Evolutionary conservation across 2,888 invertebrate species (phyloP), one percentile per base, ranked within the genome.

Genomic region (Bruchidius siliquastri): DNA sequence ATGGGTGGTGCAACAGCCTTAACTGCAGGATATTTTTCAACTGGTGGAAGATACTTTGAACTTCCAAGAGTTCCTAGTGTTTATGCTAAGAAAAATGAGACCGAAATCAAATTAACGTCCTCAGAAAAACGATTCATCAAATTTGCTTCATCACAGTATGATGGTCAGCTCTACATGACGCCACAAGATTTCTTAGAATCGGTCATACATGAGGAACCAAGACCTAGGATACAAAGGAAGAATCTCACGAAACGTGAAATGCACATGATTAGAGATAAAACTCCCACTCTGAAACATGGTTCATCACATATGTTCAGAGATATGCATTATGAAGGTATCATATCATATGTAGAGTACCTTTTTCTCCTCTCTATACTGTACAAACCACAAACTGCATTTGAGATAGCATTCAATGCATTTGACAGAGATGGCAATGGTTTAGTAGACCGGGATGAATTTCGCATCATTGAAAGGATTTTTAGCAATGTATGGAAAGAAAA

Each of bases 341-440:
- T 99, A 80, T 98, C 98, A 0, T 99, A 97, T 87, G 97, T 98
- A 18, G 98, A 99, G 86, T 99, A 99, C 86, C 88, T 99, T 79
- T 99, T 99, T 86, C 90, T 99, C 72, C 90, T 98, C n/a, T 98
- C 98, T 30, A 94, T 98, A 82, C 22, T 74, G 26, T 76, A 88
- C 98, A 98, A 98, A 86, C 98, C 98, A 0, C 94, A 95, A 83
- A 95, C 97, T 30, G 97, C 98, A 72, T 99, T 99, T 87, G 92
- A 93, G 78, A 98, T 99, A 83, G 99, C 99, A 0, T 99, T 99
- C 88, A 96, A 98, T 87, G 98, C 99, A 97, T 98, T 99, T 86
- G 99, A 99, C 87, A 97, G 96, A 2, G 98, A 99, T 86, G 97
- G 97, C 76, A 98, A 98, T 88, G 94, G 97, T 85, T 91, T 94